Evolutionary conservation across 2,888 invertebrate species (phyloP), one percentile per base, ranked within the genome.

Genomic region (Odontomyia ornata): DNA sequence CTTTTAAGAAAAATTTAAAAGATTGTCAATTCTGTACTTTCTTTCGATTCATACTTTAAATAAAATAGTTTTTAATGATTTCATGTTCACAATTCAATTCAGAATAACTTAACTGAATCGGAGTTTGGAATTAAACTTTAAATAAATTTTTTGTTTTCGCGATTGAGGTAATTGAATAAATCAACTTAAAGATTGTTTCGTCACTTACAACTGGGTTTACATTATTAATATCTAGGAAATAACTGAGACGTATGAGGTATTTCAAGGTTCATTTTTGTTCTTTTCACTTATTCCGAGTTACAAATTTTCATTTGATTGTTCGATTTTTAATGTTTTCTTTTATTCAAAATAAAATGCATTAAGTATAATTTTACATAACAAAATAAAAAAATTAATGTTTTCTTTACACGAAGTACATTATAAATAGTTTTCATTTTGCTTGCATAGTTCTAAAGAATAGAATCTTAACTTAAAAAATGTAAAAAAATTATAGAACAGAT

Each of bases 1-100:
- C 43, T 60, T 73, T 73, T 36, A 73, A 73, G 57, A 73, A 73
- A 73, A 72, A 72, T 56, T 72, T 72, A 72, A 72, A 72, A 72
- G 71, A 72, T 25, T 56, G 28, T 52, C 56, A 52, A 43, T n/a
- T n/a, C n/a, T n/a, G n/a, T n/a, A n/a, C n/a, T n/a, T n/a, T n/a
- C n/a, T n/a, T n/a, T n/a, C n/a, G n/a, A n/a, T n/a, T n/a, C n/a
- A n/a, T n/a, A n/a, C n/a, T n/a, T n/a, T n/a, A n/a, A n/a, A n/a
- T n/a, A n/a, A n/a, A n/a, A n/a, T n/a, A n/a, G n/a, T n/a, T n/a
- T n/a, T n/a, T 36, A 36, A 5, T 36, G 3, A 36, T 36, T 36
- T 36, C 9, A 5, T 36, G 3, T 36, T 36, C 36, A 3, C 3
- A 36, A 36, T 36, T 36, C 9, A 36, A 36, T 36, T 36, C 36